phyloP scores from a whole-genome alignment of 2,797 vertebrate genomes.

The Columba guinea region DNA sequence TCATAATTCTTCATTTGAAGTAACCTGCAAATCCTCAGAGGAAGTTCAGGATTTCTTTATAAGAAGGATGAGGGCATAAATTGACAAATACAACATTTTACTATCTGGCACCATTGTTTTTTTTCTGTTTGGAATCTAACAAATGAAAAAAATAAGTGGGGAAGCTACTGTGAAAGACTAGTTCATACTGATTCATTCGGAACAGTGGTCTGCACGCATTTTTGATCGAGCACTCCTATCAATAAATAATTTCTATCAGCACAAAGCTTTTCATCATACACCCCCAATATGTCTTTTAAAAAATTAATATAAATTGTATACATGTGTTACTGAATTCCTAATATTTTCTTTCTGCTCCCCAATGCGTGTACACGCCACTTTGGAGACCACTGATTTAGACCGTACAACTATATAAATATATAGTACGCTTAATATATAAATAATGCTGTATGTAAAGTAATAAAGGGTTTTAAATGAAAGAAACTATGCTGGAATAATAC shows the following conservation, averaged over 20 bases:
- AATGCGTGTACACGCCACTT: not conserved
- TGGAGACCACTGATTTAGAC: not conserved
- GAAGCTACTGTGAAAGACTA: not conserved
- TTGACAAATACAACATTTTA: not conserved
- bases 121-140: not conserved
- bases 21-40: not conserved
- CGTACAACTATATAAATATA: not conserved
- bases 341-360: not conserved
- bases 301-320: not conserved
- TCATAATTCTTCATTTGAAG: not conserved
- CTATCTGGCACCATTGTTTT: not conserved
- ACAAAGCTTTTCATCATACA: not conserved
- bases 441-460: not conserved
- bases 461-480: not conserved
- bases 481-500: not conserved
- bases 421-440: not conserved
- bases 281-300: not conserved
- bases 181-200: not conserved
- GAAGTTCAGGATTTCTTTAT: not conserved
- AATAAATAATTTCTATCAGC: not conserved
- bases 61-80: not conserved
- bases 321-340: not conserved
- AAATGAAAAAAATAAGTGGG: not conserved
- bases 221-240: not conserved
- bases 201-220: not conserved